A percentile compares a stretch with the other conserved stretches of the same genome.
Evolutionary conservation across 1,140 invertebrate genomes (phyloP).

Genomic region (Procambarus clarkii): DNA sequence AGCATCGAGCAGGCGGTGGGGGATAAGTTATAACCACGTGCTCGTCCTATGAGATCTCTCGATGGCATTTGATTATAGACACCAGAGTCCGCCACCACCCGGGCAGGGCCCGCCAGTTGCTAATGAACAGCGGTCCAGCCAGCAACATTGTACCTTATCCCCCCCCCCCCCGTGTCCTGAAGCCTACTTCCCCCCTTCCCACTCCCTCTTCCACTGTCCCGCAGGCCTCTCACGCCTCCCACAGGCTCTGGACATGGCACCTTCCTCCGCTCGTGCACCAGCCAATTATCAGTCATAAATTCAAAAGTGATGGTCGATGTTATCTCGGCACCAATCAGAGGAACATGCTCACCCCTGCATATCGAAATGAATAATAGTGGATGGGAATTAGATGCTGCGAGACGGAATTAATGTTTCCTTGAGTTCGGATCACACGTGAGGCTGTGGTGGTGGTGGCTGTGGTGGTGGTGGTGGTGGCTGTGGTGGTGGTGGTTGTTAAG

Average conservation of each 20-base stretch:
- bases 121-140: background rate
- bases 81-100: background rate
- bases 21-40: too few relatives aligned
- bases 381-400: background rate
- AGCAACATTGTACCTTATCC: background rate
- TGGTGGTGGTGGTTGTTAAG: background rate
- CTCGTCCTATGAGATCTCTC: too few relatives aligned
- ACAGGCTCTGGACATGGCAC: background rate
- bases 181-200: too few relatives aligned
- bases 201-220: too few relatives aligned
- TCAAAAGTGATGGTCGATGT: slow-evolving; percentile 13
- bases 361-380: background rate
- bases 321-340: background rate
- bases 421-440: background rate
- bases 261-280: background rate
- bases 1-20: too few relatives aligned
- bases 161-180: background rate
- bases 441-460: background rate
- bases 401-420: background rate
- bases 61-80: background rate
- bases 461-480: background rate
- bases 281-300: slow-evolving; percentile 22
- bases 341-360: background rate
- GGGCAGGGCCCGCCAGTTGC: too few relatives aligned
- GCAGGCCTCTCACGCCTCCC: too few relatives aligned